Conservation (phyloP, 2,113 vertebrate species). For the Mus pahari region DNA sequence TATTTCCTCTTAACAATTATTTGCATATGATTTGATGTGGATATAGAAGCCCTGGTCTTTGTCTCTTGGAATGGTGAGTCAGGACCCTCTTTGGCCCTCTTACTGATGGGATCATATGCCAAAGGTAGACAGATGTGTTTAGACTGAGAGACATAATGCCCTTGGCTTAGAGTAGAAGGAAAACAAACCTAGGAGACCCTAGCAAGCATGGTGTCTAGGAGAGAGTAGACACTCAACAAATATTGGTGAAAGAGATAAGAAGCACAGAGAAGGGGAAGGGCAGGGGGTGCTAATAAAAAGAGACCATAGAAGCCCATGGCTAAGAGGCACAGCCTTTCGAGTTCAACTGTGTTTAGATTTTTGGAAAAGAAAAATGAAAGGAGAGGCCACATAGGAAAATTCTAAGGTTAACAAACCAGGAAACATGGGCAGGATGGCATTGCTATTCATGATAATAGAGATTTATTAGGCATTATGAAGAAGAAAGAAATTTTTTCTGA, state of each 20-base stretch:
- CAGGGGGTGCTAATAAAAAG: background rate
- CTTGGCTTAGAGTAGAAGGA: constrained; percentile 37
- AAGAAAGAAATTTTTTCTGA: background rate
- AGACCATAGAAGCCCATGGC: background rate
- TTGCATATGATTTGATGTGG: background rate
- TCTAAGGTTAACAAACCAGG: background rate
- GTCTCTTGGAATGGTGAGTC: background rate
- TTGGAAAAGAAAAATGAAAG: background rate
- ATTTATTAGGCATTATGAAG: background rate
- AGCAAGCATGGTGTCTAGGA: constrained; percentile 20
- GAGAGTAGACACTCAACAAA: constrained; percentile 6
- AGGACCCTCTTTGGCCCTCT: background rate
- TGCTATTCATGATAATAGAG: background rate
- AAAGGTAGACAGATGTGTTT: constrained; percentile 5
- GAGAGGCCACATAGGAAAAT: background rate
- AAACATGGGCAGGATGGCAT: background rate
- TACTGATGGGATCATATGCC: background rate
- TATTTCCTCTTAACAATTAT: constrained; percentile 38
- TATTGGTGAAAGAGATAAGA: background rate
- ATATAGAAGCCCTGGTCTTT: background rate
- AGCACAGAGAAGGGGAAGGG: background rate
- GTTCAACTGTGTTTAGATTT: constrained; percentile 61
- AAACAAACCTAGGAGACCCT: background rate
- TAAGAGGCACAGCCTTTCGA: constrained; percentile 1
- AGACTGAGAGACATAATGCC: constrained; percentile 35